These are phyloP conservation scores for Glandiceps talaboti DNA, from an alignment of 53 echinoderm and acorn worm species.

Conservation along the genomic window DNA sequence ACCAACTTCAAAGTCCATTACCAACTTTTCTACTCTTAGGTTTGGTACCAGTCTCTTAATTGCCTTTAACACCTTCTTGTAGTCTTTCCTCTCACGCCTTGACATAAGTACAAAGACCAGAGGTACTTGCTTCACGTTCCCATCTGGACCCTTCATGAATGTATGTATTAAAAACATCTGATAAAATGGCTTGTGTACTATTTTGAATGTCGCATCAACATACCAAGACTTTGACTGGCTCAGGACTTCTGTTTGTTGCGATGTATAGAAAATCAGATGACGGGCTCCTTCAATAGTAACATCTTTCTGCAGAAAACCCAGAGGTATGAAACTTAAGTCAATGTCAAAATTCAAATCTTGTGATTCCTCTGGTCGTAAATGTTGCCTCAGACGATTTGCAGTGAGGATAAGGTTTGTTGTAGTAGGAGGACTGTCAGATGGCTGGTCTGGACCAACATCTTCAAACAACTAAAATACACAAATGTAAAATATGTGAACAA, in stretches of 20 bases:
- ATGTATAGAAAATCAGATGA: neutral
- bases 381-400: too few species aligned
- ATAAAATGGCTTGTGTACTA: neutral
- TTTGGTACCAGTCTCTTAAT: too few species aligned
- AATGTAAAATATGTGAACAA: too few species aligned
- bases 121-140: neutral
- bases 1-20: neutral
- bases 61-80: neutral
- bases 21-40: neutral
- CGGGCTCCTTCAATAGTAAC: neutral
- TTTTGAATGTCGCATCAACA: neutral
- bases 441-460: too few species aligned
- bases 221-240: neutral
- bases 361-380: too few species aligned
- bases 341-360: too few species aligned
- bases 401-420: too few species aligned
- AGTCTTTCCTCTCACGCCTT: neutral
- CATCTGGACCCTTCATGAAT: neutral
- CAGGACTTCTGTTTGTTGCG: neutral
- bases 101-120: neutral
- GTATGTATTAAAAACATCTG: neutral
- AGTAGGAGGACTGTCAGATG: too few species aligned
- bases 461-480: too few species aligned
- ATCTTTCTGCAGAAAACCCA: neutral
- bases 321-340: neutral